phyloP scores from a whole-genome alignment of 35 echinoderm and acorn worm species.

The Heliocidaris erythrogramma region DNA sequence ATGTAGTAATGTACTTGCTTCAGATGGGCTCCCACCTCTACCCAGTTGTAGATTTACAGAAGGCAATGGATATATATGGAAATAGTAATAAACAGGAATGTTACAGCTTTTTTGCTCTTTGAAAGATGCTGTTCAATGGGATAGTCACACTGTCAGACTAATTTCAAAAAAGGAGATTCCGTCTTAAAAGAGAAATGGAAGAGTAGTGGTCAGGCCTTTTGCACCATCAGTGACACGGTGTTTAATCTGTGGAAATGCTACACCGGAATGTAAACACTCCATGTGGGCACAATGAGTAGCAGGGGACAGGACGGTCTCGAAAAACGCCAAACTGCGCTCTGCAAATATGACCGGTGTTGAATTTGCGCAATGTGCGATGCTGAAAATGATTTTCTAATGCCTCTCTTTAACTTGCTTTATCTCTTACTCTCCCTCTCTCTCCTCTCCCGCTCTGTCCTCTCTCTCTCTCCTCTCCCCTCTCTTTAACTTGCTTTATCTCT shows the following conservation, averaged over 20 bases:
- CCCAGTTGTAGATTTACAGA: too few relatives aligned
- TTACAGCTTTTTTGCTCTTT: not conserved
- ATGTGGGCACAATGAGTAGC: conserved; percentile 3
- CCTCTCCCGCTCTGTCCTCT: not conserved
- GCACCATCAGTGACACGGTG: not conserved
- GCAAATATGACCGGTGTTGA: not conserved
- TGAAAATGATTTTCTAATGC: not conserved
- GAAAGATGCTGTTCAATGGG: too few relatives aligned
- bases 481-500: not conserved
- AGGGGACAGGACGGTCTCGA: not conserved
- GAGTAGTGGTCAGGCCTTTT: not conserved
- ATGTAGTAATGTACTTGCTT: too few relatives aligned
- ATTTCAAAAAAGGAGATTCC: not conserved
- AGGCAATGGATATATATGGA: too few relatives aligned
- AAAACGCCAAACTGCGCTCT: not conserved
- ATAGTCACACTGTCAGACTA: too few relatives aligned
- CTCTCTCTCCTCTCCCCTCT: not conserved
- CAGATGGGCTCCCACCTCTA: not conserved
- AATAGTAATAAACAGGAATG: too few relatives aligned
- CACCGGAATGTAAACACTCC: not conserved
- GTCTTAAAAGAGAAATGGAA: not conserved
- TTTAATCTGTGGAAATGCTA: not conserved
- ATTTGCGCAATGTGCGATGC: not conserved
- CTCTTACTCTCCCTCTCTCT: not conserved
- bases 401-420: not conserved